Evolutionary conservation across 2,797 vertebrate species (phyloP).

Genomic region (Melopsittacus undulatus): DNA sequence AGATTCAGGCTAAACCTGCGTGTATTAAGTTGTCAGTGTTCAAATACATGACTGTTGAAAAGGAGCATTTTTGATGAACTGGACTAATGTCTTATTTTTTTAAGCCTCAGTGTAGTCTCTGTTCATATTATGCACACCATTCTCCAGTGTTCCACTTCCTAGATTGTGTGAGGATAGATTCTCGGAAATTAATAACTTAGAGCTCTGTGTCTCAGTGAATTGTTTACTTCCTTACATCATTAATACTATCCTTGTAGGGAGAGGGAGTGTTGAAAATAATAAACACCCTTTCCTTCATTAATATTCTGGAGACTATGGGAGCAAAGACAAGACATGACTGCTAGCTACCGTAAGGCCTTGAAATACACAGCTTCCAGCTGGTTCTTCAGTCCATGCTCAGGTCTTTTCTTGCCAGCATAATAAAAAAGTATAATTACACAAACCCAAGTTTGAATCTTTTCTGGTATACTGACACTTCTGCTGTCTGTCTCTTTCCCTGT

Average conservation of each 20-base stretch:
- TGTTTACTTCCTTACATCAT: constrained; percentile 63
- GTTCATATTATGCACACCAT: constrained; percentile 27
- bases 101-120: background rate
- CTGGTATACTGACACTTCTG: background rate
- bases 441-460: background rate
- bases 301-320: constrained; percentile 19
- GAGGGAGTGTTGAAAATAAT: constrained; percentile 45
- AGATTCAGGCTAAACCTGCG: background rate
- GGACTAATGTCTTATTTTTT: background rate
- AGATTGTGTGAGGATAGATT: constrained; percentile 42
- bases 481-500: background rate
- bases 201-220: constrained; percentile 42
- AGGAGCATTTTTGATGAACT: background rate
- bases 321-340: constrained; percentile 13
- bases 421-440: background rate
- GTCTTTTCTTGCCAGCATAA: background rate
- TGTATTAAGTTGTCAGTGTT: background rate
- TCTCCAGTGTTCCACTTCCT: background rate
- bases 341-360: background rate
- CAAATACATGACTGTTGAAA: background rate
- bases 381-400: background rate
- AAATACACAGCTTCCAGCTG: background rate
- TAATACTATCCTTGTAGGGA: constrained; percentile 49
- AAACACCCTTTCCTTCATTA: constrained; percentile 34
- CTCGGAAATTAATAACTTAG: constrained; percentile 50